Evolutionary conservation across 2,113 vertebrate genomes (phyloP).

Genomic region (Chrysochloris asiatica): DNA sequence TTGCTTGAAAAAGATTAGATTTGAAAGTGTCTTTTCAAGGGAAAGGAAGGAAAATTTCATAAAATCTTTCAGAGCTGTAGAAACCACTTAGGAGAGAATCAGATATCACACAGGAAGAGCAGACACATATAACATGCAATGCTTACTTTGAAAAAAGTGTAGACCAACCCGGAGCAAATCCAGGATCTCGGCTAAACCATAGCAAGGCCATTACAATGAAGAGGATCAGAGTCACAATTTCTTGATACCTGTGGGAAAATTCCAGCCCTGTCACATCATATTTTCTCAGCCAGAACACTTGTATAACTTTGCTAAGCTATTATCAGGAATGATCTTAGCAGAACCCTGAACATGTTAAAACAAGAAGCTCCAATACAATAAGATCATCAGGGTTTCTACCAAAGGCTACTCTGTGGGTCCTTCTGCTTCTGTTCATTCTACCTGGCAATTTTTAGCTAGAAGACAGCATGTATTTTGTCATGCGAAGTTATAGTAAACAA

Average conservation of each 20-base stretch:
- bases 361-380: not conserved
- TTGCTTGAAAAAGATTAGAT: not conserved
- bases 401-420: not conserved
- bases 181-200: constrained; percentile 93
- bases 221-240: constrained; percentile 89
- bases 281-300: constrained; percentile 19
- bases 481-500: not conserved
- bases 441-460: not conserved
- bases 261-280: constrained; percentile 37
- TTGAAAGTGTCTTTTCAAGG: not conserved
- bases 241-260: constrained; percentile 88
- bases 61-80: not conserved
- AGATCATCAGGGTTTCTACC: not conserved
- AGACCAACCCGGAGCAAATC: constrained; percentile 93
- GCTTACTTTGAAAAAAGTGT: constrained; percentile 91
- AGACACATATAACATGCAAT: not conserved
- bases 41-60: constrained; percentile 3
- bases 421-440: not conserved
- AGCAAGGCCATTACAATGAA: constrained; percentile 91
- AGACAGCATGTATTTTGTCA: not conserved
- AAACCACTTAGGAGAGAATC: not conserved
- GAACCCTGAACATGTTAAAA: not conserved
- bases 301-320: not conserved
- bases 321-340: not conserved
- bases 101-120: not conserved